Conservation (phyloP, 2,888 invertebrate species). For the Loripinus fragilis region DNA sequence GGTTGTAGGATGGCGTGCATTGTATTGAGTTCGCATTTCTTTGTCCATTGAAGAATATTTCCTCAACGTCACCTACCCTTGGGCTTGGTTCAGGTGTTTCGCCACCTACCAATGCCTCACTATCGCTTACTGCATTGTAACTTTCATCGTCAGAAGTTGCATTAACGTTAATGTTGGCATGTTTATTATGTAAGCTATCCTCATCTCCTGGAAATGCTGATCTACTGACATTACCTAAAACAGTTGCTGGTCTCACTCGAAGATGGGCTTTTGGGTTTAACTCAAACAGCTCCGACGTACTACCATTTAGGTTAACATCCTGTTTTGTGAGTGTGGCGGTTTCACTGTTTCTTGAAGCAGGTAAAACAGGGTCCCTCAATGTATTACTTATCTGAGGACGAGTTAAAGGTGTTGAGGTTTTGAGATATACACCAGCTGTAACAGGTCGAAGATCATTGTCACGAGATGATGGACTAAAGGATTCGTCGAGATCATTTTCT, state of each 20-base stretch:
- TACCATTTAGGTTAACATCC: background rate
- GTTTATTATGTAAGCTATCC: background rate
- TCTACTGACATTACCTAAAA: background rate
- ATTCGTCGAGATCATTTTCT: background rate
- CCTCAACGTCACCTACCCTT: too few relatives aligned
- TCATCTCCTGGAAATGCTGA: background rate
- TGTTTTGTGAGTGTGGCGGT: background rate
- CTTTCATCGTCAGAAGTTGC: background rate
- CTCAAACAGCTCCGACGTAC: background rate
- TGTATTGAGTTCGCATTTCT: too few relatives aligned
- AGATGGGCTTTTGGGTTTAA: background rate
- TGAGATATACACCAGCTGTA: background rate
- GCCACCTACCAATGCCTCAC: background rate
- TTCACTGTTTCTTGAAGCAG: background rate
- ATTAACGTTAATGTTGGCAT: background rate
- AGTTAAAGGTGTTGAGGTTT: background rate
- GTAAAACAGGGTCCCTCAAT: background rate
- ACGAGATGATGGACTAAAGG: background rate
- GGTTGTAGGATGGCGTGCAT: background rate
- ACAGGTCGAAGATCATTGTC: background rate
- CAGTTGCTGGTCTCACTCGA: background rate
- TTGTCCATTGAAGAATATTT: background rate
- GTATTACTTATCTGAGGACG: slow-evolving; percentile 24
- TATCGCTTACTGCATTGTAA: background rate
- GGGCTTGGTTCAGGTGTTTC: too few relatives aligned